Evolutionary conservation across 35 echinoderm and acorn worm genomes (phyloP).

Genomic region (Ophioderma brevispina): DNA sequence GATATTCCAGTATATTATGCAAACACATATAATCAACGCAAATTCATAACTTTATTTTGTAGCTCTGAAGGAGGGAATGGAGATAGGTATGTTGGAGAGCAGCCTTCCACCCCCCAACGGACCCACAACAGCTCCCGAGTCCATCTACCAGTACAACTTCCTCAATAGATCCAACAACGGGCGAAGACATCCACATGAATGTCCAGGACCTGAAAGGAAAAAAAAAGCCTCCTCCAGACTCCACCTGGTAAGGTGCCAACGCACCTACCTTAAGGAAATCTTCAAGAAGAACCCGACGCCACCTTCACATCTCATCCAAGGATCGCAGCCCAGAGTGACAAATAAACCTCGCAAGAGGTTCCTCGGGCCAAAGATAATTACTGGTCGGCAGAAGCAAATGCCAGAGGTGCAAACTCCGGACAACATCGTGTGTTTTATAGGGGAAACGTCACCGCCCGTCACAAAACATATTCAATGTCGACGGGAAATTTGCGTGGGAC

Average conservation of each 20-base stretch:
- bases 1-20: no score
- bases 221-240: neutral
- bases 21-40: no score
- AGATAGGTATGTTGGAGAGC: no score
- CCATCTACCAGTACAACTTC: neutral
- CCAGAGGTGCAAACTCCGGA: neutral
- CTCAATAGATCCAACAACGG: slow-evolving; percentile 1
- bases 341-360: neutral
- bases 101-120: no score
- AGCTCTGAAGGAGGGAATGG: no score
- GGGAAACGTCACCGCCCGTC: neutral
- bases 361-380: neutral
- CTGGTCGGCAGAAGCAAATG: neutral
- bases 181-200: neutral
- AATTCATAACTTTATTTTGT: no score
- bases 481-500: neutral
- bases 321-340: neutral
- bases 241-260: neutral
- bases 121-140: neutral
- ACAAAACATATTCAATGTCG: neutral
- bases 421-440: neutral
- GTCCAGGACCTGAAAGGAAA: neutral
- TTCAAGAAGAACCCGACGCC: neutral
- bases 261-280: neutral
- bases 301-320: neutral